phyloP scores from a whole-genome alignment of 2,888 invertebrate genomes.

The Tyria jacobaeae region DNA sequence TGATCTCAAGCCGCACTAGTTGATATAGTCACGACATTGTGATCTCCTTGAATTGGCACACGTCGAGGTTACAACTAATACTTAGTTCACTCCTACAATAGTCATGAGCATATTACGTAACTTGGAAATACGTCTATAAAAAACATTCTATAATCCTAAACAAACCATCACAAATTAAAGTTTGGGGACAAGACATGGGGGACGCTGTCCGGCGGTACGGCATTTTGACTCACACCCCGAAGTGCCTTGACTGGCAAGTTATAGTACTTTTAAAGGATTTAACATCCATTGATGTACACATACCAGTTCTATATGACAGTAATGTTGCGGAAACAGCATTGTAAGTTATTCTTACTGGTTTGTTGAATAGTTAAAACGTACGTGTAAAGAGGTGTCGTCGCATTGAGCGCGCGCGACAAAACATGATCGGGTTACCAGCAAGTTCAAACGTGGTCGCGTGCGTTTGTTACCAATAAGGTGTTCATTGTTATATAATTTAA shows the following conservation, averaged over 20 bases:
- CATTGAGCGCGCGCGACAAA: slow-evolving; percentile 39
- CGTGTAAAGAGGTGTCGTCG: slow-evolving; percentile 28
- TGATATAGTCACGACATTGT: no score
- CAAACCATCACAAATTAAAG: no score
- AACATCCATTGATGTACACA: slow-evolving; percentile 25
- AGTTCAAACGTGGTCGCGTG: slow-evolving; percentile 27
- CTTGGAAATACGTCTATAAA: no score
- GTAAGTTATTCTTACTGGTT: slow-evolving; percentile 10
- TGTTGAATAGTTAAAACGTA: not conserved
- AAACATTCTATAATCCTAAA: no score
- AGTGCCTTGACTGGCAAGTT: not conserved
- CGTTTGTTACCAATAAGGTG: slow-evolving; percentile 23
- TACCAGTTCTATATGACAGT: slow-evolving; percentile 15
- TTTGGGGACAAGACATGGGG: slow-evolving; percentile 14
- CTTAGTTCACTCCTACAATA: no score
- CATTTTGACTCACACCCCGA: slow-evolving; percentile 28
- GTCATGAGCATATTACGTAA: no score
- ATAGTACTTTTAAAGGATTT: not conserved
- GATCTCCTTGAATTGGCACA: no score
- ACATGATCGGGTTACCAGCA: slow-evolving; percentile 51
- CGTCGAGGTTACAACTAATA: no score
- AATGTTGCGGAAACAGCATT: slow-evolving; percentile 16
- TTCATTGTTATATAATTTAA: slow-evolving; percentile 15
- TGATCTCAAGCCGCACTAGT: no score
- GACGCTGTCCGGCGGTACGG: slow-evolving; percentile 38